A percentile compares a stretch with the other conserved stretches of the same genome.
Evolutionary conservation across 1,140 invertebrate genomes (phyloP).

Genomic region (Neodiprion lecontei): DNA sequence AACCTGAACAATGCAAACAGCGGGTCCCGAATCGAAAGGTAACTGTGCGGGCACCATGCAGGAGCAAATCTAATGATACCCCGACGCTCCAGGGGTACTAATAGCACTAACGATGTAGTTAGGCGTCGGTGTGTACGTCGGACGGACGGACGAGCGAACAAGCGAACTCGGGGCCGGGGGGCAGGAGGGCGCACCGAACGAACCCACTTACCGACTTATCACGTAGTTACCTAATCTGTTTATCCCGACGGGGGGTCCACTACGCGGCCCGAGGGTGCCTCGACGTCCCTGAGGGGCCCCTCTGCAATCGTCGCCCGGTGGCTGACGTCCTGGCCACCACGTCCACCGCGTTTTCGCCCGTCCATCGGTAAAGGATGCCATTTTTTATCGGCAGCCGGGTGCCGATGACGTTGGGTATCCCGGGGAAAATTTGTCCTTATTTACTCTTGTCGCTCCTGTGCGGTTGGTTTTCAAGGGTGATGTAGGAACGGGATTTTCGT

Average conservation of each 20-base stretch:
- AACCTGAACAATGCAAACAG: neutral
- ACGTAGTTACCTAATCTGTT: constrained; percentile 65
- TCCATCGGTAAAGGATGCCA: neutral
- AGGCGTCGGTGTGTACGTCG: constrained; percentile 57
- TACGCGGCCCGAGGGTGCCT: constrained; percentile 41
- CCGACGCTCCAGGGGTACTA: constrained; percentile 54
- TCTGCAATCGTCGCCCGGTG: constrained; percentile 18
- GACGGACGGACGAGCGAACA: constrained; percentile 28
- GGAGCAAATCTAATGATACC: constrained; percentile 62
- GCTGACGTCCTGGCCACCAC: constrained; percentile 24
- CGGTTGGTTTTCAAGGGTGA: too few species aligned
- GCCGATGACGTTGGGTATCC: neutral
- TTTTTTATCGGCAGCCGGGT: neutral
- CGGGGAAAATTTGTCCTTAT: too few species aligned
- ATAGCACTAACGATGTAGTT: constrained; percentile 62
- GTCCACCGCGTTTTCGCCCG: constrained; percentile 28
- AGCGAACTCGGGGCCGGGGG: constrained; percentile 26
- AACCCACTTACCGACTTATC: constrained; percentile 65
- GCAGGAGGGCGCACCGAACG: constrained; percentile 49
- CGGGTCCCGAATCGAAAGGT: too few species aligned
- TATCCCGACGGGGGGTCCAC: constrained; percentile 51
- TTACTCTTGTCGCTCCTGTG: too few species aligned
- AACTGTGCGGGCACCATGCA: constrained; percentile 20
- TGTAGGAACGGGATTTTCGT: too few species aligned
- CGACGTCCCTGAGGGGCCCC: constrained; percentile 50